Percentiles rank a stretch among this genome's conserved stretches.
phyloP scores from a whole-genome alignment of 2,113 vertebrate genomes.

The Burhinus oedicnemus region DNA sequence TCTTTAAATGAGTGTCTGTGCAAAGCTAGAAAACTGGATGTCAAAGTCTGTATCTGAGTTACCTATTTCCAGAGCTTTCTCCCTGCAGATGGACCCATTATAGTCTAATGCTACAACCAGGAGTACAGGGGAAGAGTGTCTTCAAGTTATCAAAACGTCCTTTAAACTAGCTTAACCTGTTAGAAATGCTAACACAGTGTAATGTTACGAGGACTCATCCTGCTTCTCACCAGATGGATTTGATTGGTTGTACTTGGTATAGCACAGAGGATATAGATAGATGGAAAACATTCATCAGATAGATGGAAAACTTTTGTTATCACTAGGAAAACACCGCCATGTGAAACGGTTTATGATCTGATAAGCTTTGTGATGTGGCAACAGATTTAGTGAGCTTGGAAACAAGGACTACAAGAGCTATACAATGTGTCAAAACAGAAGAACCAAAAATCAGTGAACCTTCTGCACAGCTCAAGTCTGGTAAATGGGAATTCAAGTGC shows the following conservation, averaged over 20 bases:
- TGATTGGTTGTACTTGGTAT: background rate
- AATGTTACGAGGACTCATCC: background rate
- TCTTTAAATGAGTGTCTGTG: background rate
- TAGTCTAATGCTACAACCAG: background rate
- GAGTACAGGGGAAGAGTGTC: background rate
- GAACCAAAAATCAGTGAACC: background rate
- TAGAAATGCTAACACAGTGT: background rate
- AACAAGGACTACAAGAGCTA: background rate
- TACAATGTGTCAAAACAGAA: background rate
- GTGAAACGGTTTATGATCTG: background rate
- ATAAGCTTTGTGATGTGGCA: background rate
- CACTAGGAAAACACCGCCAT: background rate
- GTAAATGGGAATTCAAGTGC: background rate
- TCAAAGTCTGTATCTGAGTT: background rate
- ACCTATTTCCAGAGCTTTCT: background rate
- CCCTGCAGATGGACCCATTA: background rate
- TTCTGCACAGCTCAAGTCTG: background rate
- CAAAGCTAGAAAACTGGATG: background rate
- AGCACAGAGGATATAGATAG: accelerated
- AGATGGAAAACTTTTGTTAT: background rate
- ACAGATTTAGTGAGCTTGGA: background rate
- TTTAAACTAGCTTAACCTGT: background rate
- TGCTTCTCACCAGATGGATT: background rate
- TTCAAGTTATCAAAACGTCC: background rate
- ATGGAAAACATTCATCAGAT: background rate